Evolutionary conservation across 2,797 vertebrate genomes (phyloP).

Genomic region (Tachyglossus aculeatus): DNA sequence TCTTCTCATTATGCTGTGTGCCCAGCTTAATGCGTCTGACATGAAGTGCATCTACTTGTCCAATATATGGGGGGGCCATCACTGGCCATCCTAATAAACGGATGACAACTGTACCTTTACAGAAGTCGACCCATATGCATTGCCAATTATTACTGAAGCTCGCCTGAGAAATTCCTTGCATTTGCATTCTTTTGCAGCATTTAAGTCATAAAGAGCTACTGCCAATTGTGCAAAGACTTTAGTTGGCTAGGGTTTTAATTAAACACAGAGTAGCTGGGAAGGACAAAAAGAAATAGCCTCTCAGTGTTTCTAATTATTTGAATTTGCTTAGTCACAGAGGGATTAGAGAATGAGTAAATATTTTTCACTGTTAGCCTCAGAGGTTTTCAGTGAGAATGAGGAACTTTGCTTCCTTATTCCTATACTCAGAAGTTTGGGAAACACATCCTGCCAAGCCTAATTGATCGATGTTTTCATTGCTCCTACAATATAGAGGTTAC

Average conservation of each 20-base stretch:
- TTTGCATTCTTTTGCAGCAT: neutral
- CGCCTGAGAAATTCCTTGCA: neutral
- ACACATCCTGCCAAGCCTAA: conserved; percentile 5
- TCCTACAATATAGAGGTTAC: no score
- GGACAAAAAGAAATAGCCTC: neutral
- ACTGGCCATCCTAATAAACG: no score
- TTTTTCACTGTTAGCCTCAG: neutral
- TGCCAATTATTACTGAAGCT: neutral
- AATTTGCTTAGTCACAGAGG: neutral
- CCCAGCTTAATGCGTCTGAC: no score
- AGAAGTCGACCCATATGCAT: neutral
- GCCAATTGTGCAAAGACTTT: neutral
- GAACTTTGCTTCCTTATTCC: neutral
- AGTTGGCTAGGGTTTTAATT: conserved; percentile 29
- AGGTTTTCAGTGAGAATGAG: neutral
- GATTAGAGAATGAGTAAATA: neutral
- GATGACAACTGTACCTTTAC: neutral
- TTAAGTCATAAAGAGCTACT: neutral
- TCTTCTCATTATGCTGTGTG: no score
- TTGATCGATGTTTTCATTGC: neutral
- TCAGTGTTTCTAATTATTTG: neutral
- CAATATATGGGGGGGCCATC: no score
- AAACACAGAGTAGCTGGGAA: neutral
- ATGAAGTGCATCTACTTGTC: no score
- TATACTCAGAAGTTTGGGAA: neutral